Base-by-base conservation (phyloP, 1,140 invertebrate species). In the Aphelenchoides avenae region DNA sequence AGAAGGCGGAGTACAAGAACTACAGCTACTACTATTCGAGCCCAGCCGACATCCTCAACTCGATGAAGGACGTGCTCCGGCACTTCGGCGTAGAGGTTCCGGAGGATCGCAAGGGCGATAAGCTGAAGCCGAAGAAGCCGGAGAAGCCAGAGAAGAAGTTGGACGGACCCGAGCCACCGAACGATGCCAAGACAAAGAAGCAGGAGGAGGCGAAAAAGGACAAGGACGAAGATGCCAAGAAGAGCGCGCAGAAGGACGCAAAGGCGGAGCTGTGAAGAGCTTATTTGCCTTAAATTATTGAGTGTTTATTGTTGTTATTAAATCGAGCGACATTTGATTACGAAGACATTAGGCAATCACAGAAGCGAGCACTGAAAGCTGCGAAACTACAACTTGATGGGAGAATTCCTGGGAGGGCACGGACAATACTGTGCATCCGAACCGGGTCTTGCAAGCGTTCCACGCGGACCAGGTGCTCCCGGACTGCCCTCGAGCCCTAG, bases 1-100 rank as follows among this genome's bases (percentile, higher is more conserved):
- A 75, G 51, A 75, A 75, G 36, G 73, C 74, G 34, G 73, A 76
- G 52, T 75, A 77, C 69, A 77, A 75, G 42, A 75, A 75, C 53
- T 75, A 75, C 54, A 57, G 57, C 22, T 76, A 75, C 39, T 75
- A 75, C 36, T 75, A 75, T 50, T 66, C 74, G n/a, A 61, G 54
- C 7, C 73, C 73, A 18, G 68, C 73, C 31, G 74, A 75, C 46
- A 75, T 75, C 18, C 46, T 75, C 22, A 75, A 76, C 54, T 59
- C 71, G 13, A 75, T 75, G 73, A 75, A 75, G 43, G 73, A 76
- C 18, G 73, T 71, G 11, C 29, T 71, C 5, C 49, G 52, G 26
- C 57, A 75, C 30, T 77, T 61, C 43, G 74, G 57, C 13, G 64
- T 77, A 24, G 73, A 72, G 15, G 62, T 75, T 18, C 61, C 71